A percentile compares a stretch with the other conserved stretches of the same genome.
phyloP scores from a whole-genome alignment of 2,888 invertebrate species.

The Entomobrya multifasciata region DNA sequence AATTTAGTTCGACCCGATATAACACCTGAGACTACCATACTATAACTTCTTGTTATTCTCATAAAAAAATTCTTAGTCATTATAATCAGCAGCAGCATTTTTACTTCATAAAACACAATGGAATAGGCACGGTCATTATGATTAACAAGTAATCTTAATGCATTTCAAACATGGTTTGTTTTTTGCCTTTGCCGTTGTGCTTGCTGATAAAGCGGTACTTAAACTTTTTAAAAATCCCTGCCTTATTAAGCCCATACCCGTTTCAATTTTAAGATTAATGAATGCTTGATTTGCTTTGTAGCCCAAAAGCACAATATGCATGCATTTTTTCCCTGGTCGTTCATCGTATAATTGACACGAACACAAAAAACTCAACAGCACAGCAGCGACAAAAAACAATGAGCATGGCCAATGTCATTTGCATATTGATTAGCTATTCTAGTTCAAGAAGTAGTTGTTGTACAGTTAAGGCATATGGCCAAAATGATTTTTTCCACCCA shows the following conservation, averaged over 20 bases:
- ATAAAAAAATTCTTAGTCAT: constrained; percentile 23
- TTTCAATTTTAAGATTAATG: too few relatives aligned
- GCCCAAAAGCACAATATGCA: background rate
- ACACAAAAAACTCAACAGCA: background rate
- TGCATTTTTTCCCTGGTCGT: too few relatives aligned
- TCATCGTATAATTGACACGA: too few relatives aligned
- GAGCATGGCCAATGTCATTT: constrained; percentile 30
- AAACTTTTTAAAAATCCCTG: constrained; percentile 7
- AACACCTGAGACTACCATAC: background rate
- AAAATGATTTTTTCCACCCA: constrained; percentile 20
- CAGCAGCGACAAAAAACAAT: constrained; percentile 9
- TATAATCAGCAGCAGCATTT: background rate
- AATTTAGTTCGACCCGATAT: constrained; percentile 66
- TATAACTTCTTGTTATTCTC: constrained; percentile 16
- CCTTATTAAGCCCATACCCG: constrained; percentile 42
- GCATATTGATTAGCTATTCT: constrained; percentile 50
- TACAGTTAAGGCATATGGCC: constrained; percentile 40
- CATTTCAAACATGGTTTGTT: background rate
- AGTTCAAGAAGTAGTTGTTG: constrained; percentile 36
- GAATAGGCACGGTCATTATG: constrained; percentile 18
- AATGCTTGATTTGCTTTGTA: background rate
- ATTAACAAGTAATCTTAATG: constrained; percentile 29
- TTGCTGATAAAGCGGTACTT: constrained; percentile 38
- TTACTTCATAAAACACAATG: background rate
- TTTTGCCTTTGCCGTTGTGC: background rate